Conservation (phyloP, 1,140 invertebrate genomes). For the Arctopsyche grandis region DNA sequence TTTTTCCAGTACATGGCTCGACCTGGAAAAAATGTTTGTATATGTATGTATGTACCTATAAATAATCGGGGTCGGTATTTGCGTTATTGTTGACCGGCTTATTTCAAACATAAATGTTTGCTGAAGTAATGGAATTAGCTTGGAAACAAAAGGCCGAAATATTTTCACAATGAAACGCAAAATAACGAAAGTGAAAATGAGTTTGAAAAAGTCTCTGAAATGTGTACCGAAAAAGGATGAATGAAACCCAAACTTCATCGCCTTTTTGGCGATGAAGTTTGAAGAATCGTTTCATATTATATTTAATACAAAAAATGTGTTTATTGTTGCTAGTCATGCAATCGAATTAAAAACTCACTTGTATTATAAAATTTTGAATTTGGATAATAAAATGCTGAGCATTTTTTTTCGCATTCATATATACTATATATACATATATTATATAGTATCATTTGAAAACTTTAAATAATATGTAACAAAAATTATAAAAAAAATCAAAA, state of each 20-base stretch:
- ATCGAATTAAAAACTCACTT: background rate
- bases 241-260: conserved; percentile 6
- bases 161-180: background rate
- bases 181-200: conserved; percentile 1
- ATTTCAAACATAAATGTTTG: conserved; percentile 13
- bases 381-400: too few relatives aligned
- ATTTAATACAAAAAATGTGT: background rate
- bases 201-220: background rate
- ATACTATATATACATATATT: too few relatives aligned
- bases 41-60: too few relatives aligned
- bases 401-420: too few relatives aligned
- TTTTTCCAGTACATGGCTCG: too few relatives aligned
- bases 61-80: conserved; percentile 11
- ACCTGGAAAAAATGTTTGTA: background rate
- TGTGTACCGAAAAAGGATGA: background rate
- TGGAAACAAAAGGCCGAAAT: conserved; percentile 14
- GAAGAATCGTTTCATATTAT: background rate
- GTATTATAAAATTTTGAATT: too few relatives aligned
- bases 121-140: conserved; percentile 20
- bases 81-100: conserved; percentile 15
- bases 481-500: too few relatives aligned
- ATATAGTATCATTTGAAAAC: too few relatives aligned
- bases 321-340: background rate
- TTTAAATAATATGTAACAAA: too few relatives aligned
- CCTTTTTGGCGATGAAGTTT: too few relatives aligned